Evolutionary conservation across 2,888 invertebrate genomes (phyloP), one percentile per base, ranked within the genome.

Genomic region (Dastarcus helophoroides): DNA sequence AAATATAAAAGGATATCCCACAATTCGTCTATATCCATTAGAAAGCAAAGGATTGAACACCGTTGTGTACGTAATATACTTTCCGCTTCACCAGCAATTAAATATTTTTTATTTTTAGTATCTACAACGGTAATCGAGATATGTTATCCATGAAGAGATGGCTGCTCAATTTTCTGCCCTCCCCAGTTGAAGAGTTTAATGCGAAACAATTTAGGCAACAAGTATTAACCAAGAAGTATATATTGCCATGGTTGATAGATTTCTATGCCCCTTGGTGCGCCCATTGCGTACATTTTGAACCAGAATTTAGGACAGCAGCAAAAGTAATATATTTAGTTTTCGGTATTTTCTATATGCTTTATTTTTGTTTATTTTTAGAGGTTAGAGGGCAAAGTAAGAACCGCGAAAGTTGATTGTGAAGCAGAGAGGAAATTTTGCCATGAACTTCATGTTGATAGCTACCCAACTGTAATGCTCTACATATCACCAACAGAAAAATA

Each of bases 181-280:
- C 71, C 3, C 58, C 64, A 39, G 68, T 76, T 1, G 53, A 58
- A 25, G 52, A 65, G 4, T 50, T 72, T 14, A 60, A 53, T 31
- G 51, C 60, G 29, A 48, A 54, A 4, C 63, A 64, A 32, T 64
- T 70, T 31, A 50, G 58, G 31, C 51, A 56, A n/a, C 47, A 63
- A 30, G 64, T 77, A 8, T 47, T 75, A 9, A 51, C 57, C 2
- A 64, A 68, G 31, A 47, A 54, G 14, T 52, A 42, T 31, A 32
- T 44, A 4, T 26, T 50, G 26, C 60, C 69, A 1, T 74, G 72
- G 69, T 47, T 79, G 19, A 64, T 80, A 2, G 76, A 78, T 56
- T 81, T 75, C 54, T 78, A 67, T 51, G 73, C 75, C 9, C 76
- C 77, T 1, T 79, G 79, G 76, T 72, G 72, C 50, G 65, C 65